Evolutionary conservation across 2,888 invertebrate species (phyloP), one percentile per base, ranked within the genome.

Genomic region (Odiellus spinosus): DNA sequence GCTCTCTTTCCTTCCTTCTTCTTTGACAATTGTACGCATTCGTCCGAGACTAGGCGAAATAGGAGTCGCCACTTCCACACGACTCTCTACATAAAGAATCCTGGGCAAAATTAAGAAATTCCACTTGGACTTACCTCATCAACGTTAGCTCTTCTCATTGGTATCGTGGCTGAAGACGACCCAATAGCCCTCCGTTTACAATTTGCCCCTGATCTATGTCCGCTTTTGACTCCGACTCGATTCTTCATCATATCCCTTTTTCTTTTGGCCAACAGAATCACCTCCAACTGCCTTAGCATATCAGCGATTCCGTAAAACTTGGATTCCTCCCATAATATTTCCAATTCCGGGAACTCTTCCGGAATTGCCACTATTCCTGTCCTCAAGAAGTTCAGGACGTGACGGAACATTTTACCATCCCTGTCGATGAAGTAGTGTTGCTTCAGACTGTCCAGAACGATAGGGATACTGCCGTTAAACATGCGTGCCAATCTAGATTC

Each of bases 351-450:
- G 67, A 93, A 95, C 65, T 84, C 79, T 19, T 80, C 79, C 0
- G 93, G 87, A 59, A 95, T 76, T 52, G 87, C 71, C 45, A 93
- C 75, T 59, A 81, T 77, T 50, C 85, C 83, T 66, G 90, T 86
- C 60, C 96, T 76, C 75, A 98, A 78, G 67, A 86, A 98, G 71
- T 95, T 95, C 53, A 98, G 75, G 61, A 98, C 87, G 67, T 96
- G 91, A 18, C 95, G 77, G 71, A 98, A 98, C 82, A 93, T 87
- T 56, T 83, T 85, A 3, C 96, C 95, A 64, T 98, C 96, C 42
- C 96, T 76, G 71, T 98, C 96, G 60, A 98, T 91, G 71, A 96
- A 98, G 68, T 96, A 96, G 66, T 98, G 93, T 64, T 95, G 95
- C 68, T 95, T 95, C 57, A 95, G 69, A 3, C 86, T 87, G 66